Evolutionary conservation across 1,140 invertebrate species (phyloP), one percentile per base, ranked within the genome.

Genomic region (Eumaeus atala): DNA sequence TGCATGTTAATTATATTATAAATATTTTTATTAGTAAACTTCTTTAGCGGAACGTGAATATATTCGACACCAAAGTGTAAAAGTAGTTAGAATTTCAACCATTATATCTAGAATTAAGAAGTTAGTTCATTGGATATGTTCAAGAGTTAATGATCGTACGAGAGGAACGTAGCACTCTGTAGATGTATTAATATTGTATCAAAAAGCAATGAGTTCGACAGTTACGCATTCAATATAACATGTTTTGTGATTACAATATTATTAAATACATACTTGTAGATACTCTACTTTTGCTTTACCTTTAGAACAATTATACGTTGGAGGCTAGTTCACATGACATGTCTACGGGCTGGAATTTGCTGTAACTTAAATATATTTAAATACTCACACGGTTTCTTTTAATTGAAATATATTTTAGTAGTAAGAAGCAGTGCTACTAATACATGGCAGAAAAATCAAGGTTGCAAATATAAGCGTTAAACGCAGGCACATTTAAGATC

Each of bases 91-190:
- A 44, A 17, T 44, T 44, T 17, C 40, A 44, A 44, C 16, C 14
- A 9, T 44, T 16, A 44, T 44, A 40, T 40, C 38, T 44, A 44
- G 40, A 14, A 8, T 12, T 44, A 44, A 14, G 14, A 44, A 14
- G 21, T 28, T 28, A 28, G 21, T 28, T 44, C 16, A 44, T 44
- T 44, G 40, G 40, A 16, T 44, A 44, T 44, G 40, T 44, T 44
- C 40, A 44, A 12, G 40, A 44, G 16, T 14, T 44, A 16, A 6
- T 28, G 21, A 28, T 6, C 21, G 2, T 14, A 47, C 56, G 59
- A 68, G 67, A 74, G 56, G 70, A 67, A 61, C 61, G 71, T 77
- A 74, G 78, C 76, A 76, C 72, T 78, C 76, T 82, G 74, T 77
- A 74, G 67, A 58, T 56, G 52, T 59, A 58, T 56, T 48, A 44